phyloP scores from a whole-genome alignment of 2,888 invertebrate genomes.

The Axea sp. region DNA sequence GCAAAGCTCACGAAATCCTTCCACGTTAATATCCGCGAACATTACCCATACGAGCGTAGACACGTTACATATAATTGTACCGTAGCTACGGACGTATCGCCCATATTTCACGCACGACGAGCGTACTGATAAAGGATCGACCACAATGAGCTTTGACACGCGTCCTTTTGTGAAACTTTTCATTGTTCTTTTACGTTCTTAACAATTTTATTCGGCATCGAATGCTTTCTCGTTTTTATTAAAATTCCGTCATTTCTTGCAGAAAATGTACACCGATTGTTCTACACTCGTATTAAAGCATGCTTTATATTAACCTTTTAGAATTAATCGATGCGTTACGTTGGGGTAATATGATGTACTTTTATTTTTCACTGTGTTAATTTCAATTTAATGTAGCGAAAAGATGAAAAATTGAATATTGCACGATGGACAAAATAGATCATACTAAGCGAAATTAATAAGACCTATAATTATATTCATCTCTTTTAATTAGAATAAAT shows the following conservation, averaged over 20 bases:
- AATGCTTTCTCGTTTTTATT: slow-evolving; percentile 58
- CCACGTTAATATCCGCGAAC: slow-evolving; percentile 64
- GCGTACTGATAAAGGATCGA: slow-evolving; percentile 73
- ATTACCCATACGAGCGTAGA: slow-evolving; percentile 65
- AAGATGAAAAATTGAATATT: too few relatives aligned
- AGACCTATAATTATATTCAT: too few relatives aligned
- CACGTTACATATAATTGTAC: slow-evolving; percentile 65
- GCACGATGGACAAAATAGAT: too few relatives aligned
- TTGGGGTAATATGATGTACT: slow-evolving; percentile 44
- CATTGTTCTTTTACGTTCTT: slow-evolving; percentile 73
- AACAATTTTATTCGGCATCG: slow-evolving; percentile 58
- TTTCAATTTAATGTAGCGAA: slow-evolving; percentile 26
- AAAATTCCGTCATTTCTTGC: slow-evolving; percentile 61
- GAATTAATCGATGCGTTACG: slow-evolving; percentile 45
- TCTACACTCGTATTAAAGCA: slow-evolving; percentile 29
- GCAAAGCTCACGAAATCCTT: slow-evolving; percentile 63
- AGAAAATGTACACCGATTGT: slow-evolving; percentile 49
- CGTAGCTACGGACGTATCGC: slow-evolving; percentile 65
- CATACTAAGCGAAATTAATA: too few relatives aligned
- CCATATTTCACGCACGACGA: slow-evolving; percentile 73
- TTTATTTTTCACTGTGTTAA: slow-evolving; percentile 43
- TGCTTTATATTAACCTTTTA: slow-evolving; percentile 51
- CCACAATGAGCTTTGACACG: slow-evolving; percentile 71
- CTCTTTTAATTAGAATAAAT: too few relatives aligned
- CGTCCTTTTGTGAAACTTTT: slow-evolving; percentile 67